Base-by-base conservation (phyloP, 2,113 vertebrate species). In the Plotosus lineatus region DNA sequence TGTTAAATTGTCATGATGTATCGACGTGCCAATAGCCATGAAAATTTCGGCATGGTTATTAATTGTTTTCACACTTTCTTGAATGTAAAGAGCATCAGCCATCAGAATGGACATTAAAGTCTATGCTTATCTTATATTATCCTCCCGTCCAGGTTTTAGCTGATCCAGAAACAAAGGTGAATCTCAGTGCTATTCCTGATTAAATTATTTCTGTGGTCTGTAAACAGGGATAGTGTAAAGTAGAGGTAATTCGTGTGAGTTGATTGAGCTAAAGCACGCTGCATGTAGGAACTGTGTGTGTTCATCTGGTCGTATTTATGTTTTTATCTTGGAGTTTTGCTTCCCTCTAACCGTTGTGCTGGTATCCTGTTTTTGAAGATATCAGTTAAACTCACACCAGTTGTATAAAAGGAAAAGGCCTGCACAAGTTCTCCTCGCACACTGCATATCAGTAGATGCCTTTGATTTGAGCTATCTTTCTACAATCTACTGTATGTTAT, bases 321-420 rank as follows among this genome's bases (percentile, higher is more conserved):
- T 82, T 76, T 81, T 81, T n/a, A 31, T 83, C 44, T 79, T 68
- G 46, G 58, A 80, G 50, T 48, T 82, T 81, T 68, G 40, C 76
- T 82, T 56, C 61, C 77, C 76, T 82, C 75, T 6, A 48, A 65
- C 83, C 65, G 56, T 76, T 84, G 58, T 55, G n/a, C 50, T 80
- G 26, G 69, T 82, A 21, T 33, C 48, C 26, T 56, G 73, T 48
- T 76, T 86, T 78, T 84, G 68, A 86, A 85, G 82, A 85, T 75
- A 82, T n/a, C 79, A 80, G 61, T 53, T 71, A 87, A 83, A 87
- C 75, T 78, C 6, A 10, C 71, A 68, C 63, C 80, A 85, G 83
- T 51, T 83, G 76, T 17, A 26, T 76, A 48, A 56, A 28, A 66
- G 58, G 53, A 77, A 60, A 6, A 61, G 61, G 38, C 53, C 58